These are phyloP conservation scores for Eurosta solidaginis DNA, from an alignment of 1,140 invertebrate genomes.

Conservation along the genomic window DNA sequence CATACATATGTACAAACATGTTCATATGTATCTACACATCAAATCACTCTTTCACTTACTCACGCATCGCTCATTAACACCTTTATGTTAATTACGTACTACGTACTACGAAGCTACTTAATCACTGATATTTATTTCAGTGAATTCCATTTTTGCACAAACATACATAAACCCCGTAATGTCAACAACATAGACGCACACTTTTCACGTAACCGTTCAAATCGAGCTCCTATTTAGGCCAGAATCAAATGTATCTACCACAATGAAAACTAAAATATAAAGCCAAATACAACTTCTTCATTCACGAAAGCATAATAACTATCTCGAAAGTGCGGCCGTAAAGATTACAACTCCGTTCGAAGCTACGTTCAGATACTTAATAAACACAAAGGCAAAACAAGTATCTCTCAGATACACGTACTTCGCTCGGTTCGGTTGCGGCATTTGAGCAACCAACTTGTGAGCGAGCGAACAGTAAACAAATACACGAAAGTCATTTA, in stretches of 20 bases:
- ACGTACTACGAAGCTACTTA: no score
- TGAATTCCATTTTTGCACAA: background rate
- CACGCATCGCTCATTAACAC: background rate
- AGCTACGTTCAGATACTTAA: background rate
- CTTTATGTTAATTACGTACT: background rate
- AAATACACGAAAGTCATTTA: background rate
- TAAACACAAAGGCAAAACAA: background rate
- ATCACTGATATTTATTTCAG: background rate
- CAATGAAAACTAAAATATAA: background rate
- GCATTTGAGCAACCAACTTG: background rate
- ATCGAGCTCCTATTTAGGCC: conserved; percentile 1
- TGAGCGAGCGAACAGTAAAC: background rate
- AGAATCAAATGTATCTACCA: background rate
- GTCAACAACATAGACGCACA: background rate
- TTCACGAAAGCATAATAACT: background rate
- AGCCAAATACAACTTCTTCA: background rate
- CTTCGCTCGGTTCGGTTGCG: background rate
- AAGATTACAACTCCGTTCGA: background rate
- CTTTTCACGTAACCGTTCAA: background rate
- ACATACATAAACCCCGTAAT: background rate
- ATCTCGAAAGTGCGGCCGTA: background rate
- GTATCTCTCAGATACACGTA: background rate
- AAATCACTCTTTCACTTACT: background rate
- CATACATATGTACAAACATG: background rate
- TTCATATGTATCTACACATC: background rate